phyloP scores from a whole-genome alignment of 2,888 invertebrate genomes.

The Cerastis leucographa region DNA sequence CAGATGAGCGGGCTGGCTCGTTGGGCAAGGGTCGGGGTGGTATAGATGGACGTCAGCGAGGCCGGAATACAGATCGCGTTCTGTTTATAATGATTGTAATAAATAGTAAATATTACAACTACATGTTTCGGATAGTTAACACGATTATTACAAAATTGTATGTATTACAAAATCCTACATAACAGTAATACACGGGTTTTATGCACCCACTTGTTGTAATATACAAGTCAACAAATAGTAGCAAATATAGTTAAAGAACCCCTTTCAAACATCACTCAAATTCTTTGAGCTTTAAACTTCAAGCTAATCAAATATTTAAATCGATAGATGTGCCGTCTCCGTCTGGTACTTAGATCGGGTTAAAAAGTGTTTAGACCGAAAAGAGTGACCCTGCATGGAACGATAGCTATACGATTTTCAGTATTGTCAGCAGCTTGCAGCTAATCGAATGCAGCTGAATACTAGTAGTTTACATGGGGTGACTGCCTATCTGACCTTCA shows the following conservation, averaged over 20 bases:
- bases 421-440: no score
- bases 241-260: neutral
- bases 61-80: no score
- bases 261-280: neutral
- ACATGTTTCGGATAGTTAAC: neutral
- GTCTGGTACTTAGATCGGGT: neutral
- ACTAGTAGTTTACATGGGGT: no score
- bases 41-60: no score
- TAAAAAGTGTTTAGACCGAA: neutral
- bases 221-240: neutral
- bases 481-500: no score
- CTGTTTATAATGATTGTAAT: neutral
- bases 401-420: no score
- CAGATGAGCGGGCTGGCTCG: no score
- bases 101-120: neutral
- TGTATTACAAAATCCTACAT: neutral
- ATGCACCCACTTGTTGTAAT: neutral
- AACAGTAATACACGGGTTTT: neutral
- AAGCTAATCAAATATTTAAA: neutral
- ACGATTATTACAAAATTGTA: slow-evolving; percentile 5
- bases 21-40: no score
- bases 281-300: neutral
- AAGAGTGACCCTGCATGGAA: no score
- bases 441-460: no score
- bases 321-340: neutral